Evolutionary conservation across 1,140 invertebrate species (phyloP).

Genomic region (Paraescarpia echinospica): DNA sequence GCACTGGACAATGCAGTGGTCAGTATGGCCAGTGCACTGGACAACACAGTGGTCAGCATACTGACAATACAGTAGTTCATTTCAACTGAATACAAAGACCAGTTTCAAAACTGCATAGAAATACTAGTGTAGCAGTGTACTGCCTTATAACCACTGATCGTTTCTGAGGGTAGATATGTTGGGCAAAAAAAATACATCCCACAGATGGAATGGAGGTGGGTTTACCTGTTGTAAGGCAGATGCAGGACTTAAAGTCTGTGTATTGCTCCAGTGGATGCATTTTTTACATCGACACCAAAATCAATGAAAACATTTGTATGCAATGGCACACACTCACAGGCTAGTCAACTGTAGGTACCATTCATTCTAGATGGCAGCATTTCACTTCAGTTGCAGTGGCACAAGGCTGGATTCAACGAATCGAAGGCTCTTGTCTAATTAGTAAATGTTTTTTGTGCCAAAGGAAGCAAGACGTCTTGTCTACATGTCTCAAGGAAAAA

Average conservation of each 20-base stretch:
- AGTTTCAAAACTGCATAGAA: not conserved
- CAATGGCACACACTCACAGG: not conserved
- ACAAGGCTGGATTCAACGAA: not conserved
- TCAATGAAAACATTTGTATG: not conserved
- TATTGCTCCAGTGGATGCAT: not conserved
- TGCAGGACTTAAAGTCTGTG: not conserved
- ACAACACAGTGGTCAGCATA: not conserved
- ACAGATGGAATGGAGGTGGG: too few species aligned
- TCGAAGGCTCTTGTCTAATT: too few species aligned
- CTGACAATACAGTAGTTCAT: conserved; percentile 14
- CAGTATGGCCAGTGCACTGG: not conserved
- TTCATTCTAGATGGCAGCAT: not conserved
- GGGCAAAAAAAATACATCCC: too few species aligned
- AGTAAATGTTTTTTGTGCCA: too few species aligned
- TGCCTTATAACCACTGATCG: too few species aligned
- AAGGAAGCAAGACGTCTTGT: not conserved
- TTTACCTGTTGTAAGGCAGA: too few species aligned
- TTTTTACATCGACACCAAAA: too few species aligned
- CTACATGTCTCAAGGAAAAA: not conserved
- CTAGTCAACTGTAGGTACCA: not conserved
- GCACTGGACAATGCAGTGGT: not conserved
- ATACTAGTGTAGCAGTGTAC: too few species aligned
- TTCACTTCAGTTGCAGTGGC: not conserved
- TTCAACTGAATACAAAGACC: not conserved
- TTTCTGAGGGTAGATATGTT: too few species aligned